Base-by-base conservation (phyloP, 2,797 vertebrate genomes). In the Poliocrania exsul region DNA sequence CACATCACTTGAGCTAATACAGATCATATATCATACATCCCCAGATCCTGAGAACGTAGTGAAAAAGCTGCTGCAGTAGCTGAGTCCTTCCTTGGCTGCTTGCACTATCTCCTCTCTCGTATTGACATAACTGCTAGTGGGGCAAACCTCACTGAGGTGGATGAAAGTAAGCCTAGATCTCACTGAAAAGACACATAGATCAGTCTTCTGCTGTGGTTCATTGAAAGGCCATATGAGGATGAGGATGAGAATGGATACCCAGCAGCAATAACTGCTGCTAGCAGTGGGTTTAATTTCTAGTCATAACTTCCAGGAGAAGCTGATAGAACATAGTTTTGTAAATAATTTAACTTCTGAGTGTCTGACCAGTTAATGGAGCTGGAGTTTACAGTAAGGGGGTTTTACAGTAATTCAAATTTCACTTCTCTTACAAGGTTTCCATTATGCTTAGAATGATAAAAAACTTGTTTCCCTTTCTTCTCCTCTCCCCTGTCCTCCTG, bases 31-130 rank as follows among this genome's bases (percentile, higher is more conserved):
- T 28, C 13, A 29, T 20, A 60, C 13, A 38, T 74, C 25, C 58
- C 14, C 24, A 26, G 4, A 33, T 51, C 13, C 29, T 57, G 37
- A 49, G 35, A 44, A 20, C 13, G 13, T 11, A 38, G 11, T 54
- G 37, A 67, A 44, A 73, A 73, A 49, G 40, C 16, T 42, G 1
- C 6, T 75, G 51, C 33, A 47, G 38, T 12, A 14, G 12, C 17
- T 50, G 10, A n/a, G 28, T 57, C 12, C 26, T 86, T 72, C 19
- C 62, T 31, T 73, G 69, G 7, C 16, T 23, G 20, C 33, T 72
- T 71, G 28, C 11, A 20, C n/a, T 16, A 0, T n/a, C 6, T 25
- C 13, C 14, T 79, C n/a, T 53, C 28, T 35, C 0, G 0, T 42
- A 42, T 1, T 80, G 49, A 33, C 15, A 2, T 26, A 82, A n/a